A percentile compares a stretch with the other conserved stretches of the same genome.
Evolutionary conservation across 2,797 vertebrate genomes (phyloP).

Genomic region (Spinibarbus caldwelli): DNA sequence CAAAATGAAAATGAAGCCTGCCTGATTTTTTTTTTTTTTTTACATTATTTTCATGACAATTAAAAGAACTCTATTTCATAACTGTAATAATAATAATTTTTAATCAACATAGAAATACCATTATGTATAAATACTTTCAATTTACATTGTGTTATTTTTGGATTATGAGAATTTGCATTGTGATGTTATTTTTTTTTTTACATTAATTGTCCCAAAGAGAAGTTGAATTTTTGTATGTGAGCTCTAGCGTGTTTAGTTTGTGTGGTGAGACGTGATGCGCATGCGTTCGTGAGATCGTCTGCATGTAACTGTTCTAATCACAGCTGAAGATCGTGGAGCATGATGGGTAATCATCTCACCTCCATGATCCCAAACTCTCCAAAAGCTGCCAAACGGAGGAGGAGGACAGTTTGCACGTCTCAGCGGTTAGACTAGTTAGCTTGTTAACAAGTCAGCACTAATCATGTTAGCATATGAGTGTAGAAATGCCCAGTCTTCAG

Average conservation of each 20-base stretch:
- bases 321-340: background rate
- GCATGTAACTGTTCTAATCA: background rate
- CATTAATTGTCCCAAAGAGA: background rate
- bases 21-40: too few species aligned
- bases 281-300: background rate
- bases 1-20: too few species aligned
- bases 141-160: background rate
- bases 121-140: background rate
- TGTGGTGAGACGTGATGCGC: background rate
- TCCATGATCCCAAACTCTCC: background rate
- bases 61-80: background rate
- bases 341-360: background rate
- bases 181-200: background rate
- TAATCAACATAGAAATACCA: background rate
- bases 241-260: background rate
- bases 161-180: background rate
- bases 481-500: conserved; percentile 8
- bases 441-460: background rate
- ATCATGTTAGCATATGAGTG: background rate
- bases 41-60: too few species aligned
- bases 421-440: background rate
- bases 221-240: background rate
- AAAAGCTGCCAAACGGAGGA: too few species aligned
- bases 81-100: background rate
- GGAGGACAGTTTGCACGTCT: background rate